Conservation (phyloP, 2,888 invertebrate genomes). For the Laothoe populi region DNA sequence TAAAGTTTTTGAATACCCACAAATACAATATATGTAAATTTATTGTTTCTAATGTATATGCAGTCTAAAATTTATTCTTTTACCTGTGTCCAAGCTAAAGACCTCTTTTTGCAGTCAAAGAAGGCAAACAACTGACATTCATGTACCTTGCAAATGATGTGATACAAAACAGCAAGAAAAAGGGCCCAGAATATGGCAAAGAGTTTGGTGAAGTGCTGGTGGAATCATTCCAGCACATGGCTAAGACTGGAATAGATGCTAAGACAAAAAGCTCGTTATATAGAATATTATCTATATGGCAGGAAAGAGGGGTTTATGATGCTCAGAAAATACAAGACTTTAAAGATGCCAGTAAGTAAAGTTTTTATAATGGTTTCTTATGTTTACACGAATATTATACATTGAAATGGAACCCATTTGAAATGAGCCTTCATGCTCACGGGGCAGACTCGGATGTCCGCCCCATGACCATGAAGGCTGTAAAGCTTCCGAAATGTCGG, state of each 20-base stretch:
- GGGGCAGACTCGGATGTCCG: too few species aligned
- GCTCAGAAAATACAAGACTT: slow-evolving; percentile 91
- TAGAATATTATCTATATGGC: slow-evolving; percentile 95
- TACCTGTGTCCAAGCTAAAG: background rate
- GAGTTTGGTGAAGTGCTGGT: slow-evolving; percentile 92
- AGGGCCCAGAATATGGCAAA: slow-evolving; percentile 97
- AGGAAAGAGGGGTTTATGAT: slow-evolving; percentile 95
- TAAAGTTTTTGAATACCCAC: too few species aligned
- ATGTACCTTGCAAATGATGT: slow-evolving; percentile 99
- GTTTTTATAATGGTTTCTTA: background rate
- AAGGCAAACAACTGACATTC: slow-evolving; percentile 94
- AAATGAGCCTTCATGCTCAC: too few species aligned
- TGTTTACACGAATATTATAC: too few species aligned
- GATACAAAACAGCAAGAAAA: slow-evolving; percentile 99
- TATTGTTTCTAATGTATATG: too few species aligned
- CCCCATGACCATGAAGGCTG: too few species aligned
- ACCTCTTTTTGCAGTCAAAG: slow-evolving; percentile 87
- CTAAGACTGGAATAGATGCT: slow-evolving; percentile 88
- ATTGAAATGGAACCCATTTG: too few species aligned
- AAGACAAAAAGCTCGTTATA: slow-evolving; percentile 92
- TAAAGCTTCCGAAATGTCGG: too few species aligned
- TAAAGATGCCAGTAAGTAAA: slow-evolving; percentile 84
- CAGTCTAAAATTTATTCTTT: background rate
- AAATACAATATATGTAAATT: too few species aligned
- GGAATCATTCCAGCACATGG: slow-evolving; percentile 94